Conservation (phyloP, 2,797 vertebrate species). For the Aplochiton taeniatus region DNA sequence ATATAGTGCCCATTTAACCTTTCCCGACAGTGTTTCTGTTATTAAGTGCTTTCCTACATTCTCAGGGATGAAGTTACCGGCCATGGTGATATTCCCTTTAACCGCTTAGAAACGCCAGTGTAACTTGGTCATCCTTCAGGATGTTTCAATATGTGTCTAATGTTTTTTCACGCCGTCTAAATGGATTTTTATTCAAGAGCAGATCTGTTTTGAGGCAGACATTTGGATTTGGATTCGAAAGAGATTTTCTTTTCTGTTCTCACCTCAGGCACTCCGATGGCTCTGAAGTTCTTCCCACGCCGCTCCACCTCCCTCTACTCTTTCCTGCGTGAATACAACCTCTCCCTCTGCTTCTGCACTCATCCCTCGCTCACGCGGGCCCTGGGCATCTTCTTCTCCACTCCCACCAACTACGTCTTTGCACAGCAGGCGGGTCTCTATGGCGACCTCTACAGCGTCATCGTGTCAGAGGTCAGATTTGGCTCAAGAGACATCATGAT, state of each 20-base stretch:
- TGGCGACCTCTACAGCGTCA: conserved; percentile 91
- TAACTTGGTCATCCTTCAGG: conserved; percentile 33
- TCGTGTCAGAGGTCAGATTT: conserved; percentile 85
- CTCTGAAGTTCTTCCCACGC: conserved; percentile 92
- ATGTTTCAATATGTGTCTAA: conserved; percentile 1
- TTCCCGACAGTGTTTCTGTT: conserved; percentile 46
- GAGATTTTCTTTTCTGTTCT: conserved; percentile 2
- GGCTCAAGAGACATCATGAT: too few relatives aligned
- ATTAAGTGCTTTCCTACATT: conserved; percentile 45
- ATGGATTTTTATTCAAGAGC: too few relatives aligned
- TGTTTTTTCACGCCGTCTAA: too few relatives aligned
- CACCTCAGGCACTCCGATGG: conserved; percentile 88
- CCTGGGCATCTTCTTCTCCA: conserved; percentile 92
- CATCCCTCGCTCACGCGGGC: conserved; percentile 88
- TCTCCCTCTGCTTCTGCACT: conserved; percentile 88
- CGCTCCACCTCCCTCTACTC: conserved; percentile 83
- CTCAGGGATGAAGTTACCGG: conserved; percentile 55
- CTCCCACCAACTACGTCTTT: conserved; percentile 88
- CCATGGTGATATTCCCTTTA: conserved; percentile 7
- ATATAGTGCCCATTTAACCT: conserved; percentile 50
- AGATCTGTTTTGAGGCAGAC: too few relatives aligned
- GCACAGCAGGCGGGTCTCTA: conserved; percentile 90
- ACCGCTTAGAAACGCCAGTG: conserved; percentile 16
- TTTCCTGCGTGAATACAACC: conserved; percentile 94
- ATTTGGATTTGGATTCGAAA: too few relatives aligned